Conservation (phyloP, 1,140 invertebrate genomes). For the Monochamus saltuarius region DNA sequence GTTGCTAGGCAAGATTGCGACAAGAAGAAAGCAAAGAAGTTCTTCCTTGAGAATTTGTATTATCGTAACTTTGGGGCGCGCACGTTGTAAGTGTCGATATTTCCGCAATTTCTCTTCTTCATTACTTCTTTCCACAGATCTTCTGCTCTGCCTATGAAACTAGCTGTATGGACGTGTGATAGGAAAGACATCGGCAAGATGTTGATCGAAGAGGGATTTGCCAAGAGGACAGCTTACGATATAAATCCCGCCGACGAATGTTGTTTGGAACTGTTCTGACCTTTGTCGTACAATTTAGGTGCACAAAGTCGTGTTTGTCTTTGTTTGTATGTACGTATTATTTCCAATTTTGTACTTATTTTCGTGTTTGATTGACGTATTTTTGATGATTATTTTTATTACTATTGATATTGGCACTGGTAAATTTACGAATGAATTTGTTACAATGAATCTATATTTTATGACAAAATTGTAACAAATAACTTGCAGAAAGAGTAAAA, state of each 20-base stretch:
- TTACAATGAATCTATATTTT: too few species aligned
- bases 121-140: neutral
- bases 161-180: constrained; percentile 13
- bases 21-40: constrained; percentile 13
- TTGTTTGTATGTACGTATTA: too few species aligned
- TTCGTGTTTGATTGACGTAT: too few species aligned
- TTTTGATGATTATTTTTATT: too few species aligned
- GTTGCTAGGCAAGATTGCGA: constrained; percentile 18
- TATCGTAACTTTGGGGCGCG: constrained; percentile 20
- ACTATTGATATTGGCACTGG: too few species aligned
- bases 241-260: constrained; percentile 1
- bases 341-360: too few species aligned
- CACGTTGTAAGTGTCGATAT: constrained; percentile 15
- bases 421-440: too few species aligned
- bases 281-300: too few species aligned
- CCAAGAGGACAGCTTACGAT: neutral
- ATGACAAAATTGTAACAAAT: too few species aligned
- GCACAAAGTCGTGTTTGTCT: too few species aligned
- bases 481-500: too few species aligned
- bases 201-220: constrained; percentile 17
- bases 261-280: constrained; percentile 1
- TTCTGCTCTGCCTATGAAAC: constrained; percentile 12
- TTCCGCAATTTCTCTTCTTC: too few species aligned
- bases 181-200: constrained; percentile 21
- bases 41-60: constrained; percentile 23